Evolutionary conservation across 2,113 vertebrate species (phyloP).

Genomic region (Bagarius yarrelli): DNA sequence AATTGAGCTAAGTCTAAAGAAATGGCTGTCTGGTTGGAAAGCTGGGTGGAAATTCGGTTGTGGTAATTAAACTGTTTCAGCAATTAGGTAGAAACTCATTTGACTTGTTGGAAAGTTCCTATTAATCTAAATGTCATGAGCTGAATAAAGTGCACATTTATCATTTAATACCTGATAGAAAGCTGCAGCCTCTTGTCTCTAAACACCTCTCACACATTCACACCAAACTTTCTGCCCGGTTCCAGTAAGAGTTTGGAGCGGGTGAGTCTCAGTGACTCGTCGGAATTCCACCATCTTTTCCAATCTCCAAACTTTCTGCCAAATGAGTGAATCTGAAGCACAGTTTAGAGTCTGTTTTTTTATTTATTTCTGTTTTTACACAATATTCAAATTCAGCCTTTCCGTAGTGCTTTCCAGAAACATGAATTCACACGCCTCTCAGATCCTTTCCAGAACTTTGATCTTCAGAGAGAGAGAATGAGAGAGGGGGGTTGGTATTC

Average conservation of each 20-base stretch:
- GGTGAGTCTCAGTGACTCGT: background rate
- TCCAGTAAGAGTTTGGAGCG: too few species aligned
- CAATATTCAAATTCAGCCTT: background rate
- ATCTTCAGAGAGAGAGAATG: constrained; percentile 19
- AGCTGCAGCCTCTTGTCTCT: too few species aligned
- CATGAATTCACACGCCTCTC: constrained; percentile 28
- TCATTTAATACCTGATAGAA: too few species aligned
- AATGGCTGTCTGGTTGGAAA: background rate
- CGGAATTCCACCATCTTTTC: background rate
- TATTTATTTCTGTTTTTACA: background rate
- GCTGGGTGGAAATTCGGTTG: background rate
- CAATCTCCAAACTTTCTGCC: background rate
- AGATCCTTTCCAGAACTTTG: constrained; percentile 30
- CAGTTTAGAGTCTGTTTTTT: too few species aligned
- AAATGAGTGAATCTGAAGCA: background rate
- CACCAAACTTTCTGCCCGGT: too few species aligned
- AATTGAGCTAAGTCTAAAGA: background rate
- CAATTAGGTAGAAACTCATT: too few species aligned
- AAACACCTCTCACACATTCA: too few species aligned
- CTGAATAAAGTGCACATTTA: too few species aligned
- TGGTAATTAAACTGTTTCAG: too few species aligned
- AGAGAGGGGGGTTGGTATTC: too few species aligned
- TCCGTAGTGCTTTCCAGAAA: background rate
- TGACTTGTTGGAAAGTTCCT: too few species aligned
- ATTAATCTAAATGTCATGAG: too few species aligned